Base-by-base conservation (phyloP, 30 jellyfish, hydroid and myxozoan species). In the Phacellophora camtschatica region DNA sequence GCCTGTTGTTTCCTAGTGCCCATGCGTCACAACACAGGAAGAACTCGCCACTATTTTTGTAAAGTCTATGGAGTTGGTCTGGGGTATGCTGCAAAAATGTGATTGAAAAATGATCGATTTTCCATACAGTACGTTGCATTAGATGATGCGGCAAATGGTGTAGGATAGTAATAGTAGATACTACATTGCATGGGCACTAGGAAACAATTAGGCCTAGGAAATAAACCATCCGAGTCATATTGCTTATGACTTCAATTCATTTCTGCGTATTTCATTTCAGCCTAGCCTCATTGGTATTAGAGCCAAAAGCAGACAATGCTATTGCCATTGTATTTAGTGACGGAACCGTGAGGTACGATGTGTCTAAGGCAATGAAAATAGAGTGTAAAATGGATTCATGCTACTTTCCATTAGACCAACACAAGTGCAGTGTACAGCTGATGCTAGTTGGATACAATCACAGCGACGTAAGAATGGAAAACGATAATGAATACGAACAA, bases 321-420 rank as follows among this genome's bases (percentile, higher is more conserved):
- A 15, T 9, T 32, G 77, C 77, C 45, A n/a, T 63, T 6, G 2
- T 29, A 19, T 20, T 5, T 13, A 31, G 42, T 28, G 46, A 63
- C 22, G 77, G 77, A 5, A 34, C 45, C 8, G 54, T 32, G 31
- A 63, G 16, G 29, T 12, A 42, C 9, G 70, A 41, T 10, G 3
- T 45, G 12, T 12, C 68, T 4, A 48, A 23, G 20, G 12, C 9
- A 46, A 31, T 70, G 51, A 30, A 43, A 10, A 22, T 70, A n/a
- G 19, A 48, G n/a, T 70, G 84, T 24, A 12, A 48, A 11, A 70
- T 70, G 84, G 6, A 2, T 12, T 46, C 84, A 6, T 70, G 84
- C 35, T 34, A 28, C 66, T 70, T 33, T 45, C 84, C 84, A 28
- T 10, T 22, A 24, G 84, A 70, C 46, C 25, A 13, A 23, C 84